Percentiles rank a stretch among this genome's conserved stretches.
Conservation (phyloP, 2,797 vertebrate species). For the Siniperca scherzeri region DNA sequence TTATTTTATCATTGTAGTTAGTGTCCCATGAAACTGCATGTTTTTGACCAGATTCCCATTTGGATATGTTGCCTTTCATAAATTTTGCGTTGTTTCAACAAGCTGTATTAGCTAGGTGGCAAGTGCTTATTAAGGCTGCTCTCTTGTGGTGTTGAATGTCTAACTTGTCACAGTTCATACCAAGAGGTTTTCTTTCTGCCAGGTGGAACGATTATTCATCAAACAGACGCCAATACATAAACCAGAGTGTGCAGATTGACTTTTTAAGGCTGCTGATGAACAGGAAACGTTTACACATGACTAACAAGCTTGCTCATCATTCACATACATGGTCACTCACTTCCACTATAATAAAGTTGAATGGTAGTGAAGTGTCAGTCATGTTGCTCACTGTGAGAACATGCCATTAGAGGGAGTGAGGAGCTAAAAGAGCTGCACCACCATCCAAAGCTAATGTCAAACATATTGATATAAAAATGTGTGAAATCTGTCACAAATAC, state of each 20-base stretch:
- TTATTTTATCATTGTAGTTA: background rate
- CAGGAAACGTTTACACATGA: background rate
- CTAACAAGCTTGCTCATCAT: background rate
- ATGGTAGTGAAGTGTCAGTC: background rate
- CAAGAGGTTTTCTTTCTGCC: slow-evolving; percentile 7
- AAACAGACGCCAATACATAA: slow-evolving; percentile 2
- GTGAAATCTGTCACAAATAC: slow-evolving; percentile 22
- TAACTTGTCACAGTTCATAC: background rate
- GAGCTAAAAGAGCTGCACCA: background rate
- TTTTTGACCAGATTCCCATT: background rate
- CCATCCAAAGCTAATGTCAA: background rate
- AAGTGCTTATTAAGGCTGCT: slow-evolving; percentile 11
- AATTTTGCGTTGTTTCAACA: slow-evolving; percentile 7
- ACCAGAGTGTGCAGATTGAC: background rate
- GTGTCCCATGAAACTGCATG: background rate
- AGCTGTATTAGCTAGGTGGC: background rate
- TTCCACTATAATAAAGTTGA: background rate
- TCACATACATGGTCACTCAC: slow-evolving; percentile 5
- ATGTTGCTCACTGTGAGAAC: background rate
- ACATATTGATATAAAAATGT: slow-evolving; percentile 17
- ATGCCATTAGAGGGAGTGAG: background rate
- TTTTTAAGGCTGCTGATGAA: background rate
- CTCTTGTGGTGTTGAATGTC: slow-evolving; percentile 10
- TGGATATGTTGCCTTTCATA: slow-evolving; percentile 6
- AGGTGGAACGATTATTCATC: background rate